Percentiles rank a stretch among this genome's conserved stretches.
Conservation (phyloP, 2,113 vertebrate species). For the Hepsetus odoe region DNA sequence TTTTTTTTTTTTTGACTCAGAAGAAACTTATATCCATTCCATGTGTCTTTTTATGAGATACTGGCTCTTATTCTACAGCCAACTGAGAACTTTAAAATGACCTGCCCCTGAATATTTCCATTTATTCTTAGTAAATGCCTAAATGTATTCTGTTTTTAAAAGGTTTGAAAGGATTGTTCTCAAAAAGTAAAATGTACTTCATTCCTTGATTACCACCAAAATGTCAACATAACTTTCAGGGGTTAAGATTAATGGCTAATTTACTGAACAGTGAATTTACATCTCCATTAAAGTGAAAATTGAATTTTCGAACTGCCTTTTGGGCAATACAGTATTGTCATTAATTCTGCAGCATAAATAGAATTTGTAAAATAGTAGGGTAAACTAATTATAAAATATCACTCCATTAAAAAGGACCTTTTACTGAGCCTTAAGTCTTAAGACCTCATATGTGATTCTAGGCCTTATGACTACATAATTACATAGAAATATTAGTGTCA, state of each 20-base stretch:
- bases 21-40: not conserved
- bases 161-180: not conserved
- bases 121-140: not conserved
- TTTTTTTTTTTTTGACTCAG: not conserved
- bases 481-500: too few species aligned
- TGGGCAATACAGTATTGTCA: too few species aligned
- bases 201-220: not conserved
- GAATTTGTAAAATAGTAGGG: too few species aligned
- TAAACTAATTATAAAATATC: too few species aligned
- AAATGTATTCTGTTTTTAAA: slow-evolving; percentile 1
- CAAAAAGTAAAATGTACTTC: not conserved
- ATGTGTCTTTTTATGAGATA: not conserved
- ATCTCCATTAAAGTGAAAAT: slow-evolving; percentile 2
- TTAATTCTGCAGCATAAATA: too few species aligned
- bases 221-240: too few species aligned
- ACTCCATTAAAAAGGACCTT: too few species aligned
- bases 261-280: not conserved
- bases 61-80: not conserved
- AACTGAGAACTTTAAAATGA: not conserved
- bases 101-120: not conserved
- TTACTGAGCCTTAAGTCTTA: too few species aligned
- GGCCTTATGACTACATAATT: too few species aligned
- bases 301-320: too few species aligned
- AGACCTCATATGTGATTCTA: too few species aligned
- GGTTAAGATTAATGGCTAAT: too few species aligned